These are phyloP conservation scores for Umimayanthus kanabou DNA, from an alignment of 92 coral and sea anemone genomes.

Conservation along the genomic window DNA sequence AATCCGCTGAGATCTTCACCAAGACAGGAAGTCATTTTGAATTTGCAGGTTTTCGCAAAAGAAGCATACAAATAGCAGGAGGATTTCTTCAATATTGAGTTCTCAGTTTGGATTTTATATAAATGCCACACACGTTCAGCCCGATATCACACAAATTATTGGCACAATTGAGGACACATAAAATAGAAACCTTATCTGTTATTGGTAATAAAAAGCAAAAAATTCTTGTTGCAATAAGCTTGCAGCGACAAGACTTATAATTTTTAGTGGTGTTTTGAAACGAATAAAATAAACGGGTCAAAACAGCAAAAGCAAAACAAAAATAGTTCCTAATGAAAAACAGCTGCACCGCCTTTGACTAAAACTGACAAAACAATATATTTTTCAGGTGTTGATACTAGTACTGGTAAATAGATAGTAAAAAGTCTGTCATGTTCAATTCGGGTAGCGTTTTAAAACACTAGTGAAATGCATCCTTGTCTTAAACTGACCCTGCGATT, in stretches of 20 bases:
- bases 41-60: background rate
- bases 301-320: background rate
- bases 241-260: background rate
- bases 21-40: background rate
- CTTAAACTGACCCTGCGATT: background rate
- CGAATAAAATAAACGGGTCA: background rate
- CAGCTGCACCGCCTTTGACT: background rate
- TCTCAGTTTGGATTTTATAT: too few species aligned
- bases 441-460: background rate
- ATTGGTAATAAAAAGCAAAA: too few species aligned
- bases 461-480: too few species aligned
- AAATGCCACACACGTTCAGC: too few species aligned
- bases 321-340: too few species aligned
- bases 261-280: background rate
- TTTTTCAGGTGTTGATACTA: too few species aligned
- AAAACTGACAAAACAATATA: background rate
- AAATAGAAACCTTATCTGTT: background rate
- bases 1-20: background rate
- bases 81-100: background rate
- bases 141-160: too few species aligned
- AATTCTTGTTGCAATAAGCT: too few species aligned
- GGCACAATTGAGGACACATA: background rate
- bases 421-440: background rate
- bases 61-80: background rate
- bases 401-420: background rate